These are phyloP conservation scores for Machimus atricapillus DNA, from an alignment of 2,888 invertebrate species.

Conservation along the genomic window DNA sequence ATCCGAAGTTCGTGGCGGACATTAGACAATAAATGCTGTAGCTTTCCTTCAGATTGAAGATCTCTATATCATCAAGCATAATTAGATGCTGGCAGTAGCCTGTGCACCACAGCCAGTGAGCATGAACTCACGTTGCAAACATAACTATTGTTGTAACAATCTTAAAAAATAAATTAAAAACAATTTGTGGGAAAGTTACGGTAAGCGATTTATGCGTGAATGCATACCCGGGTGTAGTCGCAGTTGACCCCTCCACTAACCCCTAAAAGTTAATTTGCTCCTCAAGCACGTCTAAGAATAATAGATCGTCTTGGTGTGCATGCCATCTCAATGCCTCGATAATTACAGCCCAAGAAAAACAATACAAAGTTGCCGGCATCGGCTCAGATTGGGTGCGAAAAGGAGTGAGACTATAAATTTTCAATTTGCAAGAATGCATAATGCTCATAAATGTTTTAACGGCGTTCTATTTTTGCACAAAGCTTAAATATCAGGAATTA, in stretches of 20 bases:
- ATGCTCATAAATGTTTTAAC: background rate
- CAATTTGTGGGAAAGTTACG: background rate
- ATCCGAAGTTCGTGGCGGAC: background rate
- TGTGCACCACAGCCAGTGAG: background rate
- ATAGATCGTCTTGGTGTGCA: background rate
- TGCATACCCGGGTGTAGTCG: background rate
- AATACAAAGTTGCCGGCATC: background rate
- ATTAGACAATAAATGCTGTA: background rate
- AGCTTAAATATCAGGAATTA: background rate
- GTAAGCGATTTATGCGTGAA: background rate
- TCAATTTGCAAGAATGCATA: background rate
- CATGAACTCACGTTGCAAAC: background rate
- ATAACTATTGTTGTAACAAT: background rate
- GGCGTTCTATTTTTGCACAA: background rate
- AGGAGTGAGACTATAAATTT: background rate
- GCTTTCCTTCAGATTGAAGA: background rate
- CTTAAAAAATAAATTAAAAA: background rate
- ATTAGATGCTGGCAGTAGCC: background rate
- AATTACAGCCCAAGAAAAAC: slow-evolving; percentile 6
- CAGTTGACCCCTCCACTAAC: slow-evolving; percentile 8
- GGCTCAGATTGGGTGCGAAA: background rate
- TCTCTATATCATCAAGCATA: background rate
- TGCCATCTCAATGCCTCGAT: background rate
- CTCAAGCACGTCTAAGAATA: background rate
- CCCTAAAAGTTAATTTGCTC: slow-evolving; percentile 2